Evolutionary conservation across 2,797 vertebrate species (phyloP).

Genomic region (Melanotaenia nigrans): DNA sequence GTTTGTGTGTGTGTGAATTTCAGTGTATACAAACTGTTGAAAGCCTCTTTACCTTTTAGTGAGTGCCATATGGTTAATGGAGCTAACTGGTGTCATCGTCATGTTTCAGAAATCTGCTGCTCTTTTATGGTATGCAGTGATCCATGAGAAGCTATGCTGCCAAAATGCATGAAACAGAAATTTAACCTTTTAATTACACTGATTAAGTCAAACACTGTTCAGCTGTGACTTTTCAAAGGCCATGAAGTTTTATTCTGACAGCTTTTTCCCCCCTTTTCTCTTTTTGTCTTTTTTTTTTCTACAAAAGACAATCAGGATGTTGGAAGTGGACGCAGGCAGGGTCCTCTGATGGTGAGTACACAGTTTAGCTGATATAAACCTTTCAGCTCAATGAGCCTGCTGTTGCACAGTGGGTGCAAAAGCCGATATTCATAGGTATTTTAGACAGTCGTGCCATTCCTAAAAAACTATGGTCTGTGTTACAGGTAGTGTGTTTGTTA

Average conservation of each 20-base stretch:
- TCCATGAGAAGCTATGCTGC: too few species aligned
- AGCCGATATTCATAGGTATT: not conserved
- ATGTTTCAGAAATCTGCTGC: too few species aligned
- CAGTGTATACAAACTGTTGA: not conserved
- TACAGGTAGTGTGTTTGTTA: not conserved
- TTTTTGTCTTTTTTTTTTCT: constrained; percentile 16
- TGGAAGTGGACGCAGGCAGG: constrained; percentile 86
- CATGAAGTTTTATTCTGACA: constrained; percentile 24
- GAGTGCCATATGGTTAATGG: too few species aligned
- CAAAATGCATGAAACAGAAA: too few species aligned
- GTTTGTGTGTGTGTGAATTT: not conserved
- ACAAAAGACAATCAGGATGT: constrained; percentile 87
- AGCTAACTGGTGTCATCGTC: too few species aligned
- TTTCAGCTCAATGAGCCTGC: not conserved
- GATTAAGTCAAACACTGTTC: not conserved
- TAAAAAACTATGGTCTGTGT: not conserved
- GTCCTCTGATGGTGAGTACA: constrained; percentile 89
- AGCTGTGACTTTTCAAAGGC: not conserved
- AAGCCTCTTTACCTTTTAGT: not conserved
- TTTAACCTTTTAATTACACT: too few species aligned
- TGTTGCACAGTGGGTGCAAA: not conserved
- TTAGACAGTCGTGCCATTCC: not conserved
- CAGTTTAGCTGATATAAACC: not conserved
- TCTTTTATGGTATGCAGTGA: too few species aligned
- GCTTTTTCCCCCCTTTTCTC: constrained; percentile 15